A percentile compares a stretch with the other conserved stretches of the same genome.
phyloP scores from a whole-genome alignment of 2,797 vertebrate species.

The Lerista edwardsae region DNA sequence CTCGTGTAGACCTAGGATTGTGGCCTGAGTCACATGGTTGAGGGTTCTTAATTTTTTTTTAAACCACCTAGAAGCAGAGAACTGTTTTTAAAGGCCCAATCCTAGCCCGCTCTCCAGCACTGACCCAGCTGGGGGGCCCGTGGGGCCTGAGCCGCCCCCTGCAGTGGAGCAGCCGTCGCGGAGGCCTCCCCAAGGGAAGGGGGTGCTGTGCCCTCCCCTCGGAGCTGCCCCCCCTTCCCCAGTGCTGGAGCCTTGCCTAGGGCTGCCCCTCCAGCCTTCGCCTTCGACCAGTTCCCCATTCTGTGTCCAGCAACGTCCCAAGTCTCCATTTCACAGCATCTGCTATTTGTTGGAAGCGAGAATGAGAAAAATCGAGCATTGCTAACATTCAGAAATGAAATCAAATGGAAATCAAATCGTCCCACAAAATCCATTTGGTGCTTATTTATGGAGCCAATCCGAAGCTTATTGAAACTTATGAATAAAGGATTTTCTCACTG shows the following conservation, averaged over 20 bases:
- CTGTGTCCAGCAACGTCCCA: constrained; percentile 39
- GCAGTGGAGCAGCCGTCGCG: no score
- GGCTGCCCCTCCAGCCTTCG: no score
- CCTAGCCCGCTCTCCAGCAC: no score
- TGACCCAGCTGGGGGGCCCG: no score
- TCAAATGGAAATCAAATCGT: constrained; percentile 60
- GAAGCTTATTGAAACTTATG: constrained; percentile 46
- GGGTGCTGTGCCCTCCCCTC: no score
- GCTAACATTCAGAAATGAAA: constrained; percentile 51
- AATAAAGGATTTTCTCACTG: constrained; percentile 37
- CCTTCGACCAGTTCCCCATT: constrained; percentile 54
- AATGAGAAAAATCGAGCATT: constrained; percentile 48
- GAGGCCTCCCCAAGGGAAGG: no score
- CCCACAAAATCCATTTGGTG: constrained; percentile 58
- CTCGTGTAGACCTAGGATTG: no score
- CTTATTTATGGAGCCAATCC: constrained; percentile 50
- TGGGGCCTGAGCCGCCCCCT: no score
- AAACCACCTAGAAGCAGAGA: constrained; percentile 47
- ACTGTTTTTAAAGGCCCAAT: constrained; percentile 24
- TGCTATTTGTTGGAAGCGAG: constrained; percentile 41
- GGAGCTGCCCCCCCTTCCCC: no score
- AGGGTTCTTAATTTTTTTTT: no score
- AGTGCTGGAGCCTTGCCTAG: no score
- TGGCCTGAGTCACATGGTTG: no score
- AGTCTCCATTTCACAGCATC: constrained; percentile 38